Conservation (phyloP, 2,888 invertebrate genomes). For the Philaethria dido region DNA sequence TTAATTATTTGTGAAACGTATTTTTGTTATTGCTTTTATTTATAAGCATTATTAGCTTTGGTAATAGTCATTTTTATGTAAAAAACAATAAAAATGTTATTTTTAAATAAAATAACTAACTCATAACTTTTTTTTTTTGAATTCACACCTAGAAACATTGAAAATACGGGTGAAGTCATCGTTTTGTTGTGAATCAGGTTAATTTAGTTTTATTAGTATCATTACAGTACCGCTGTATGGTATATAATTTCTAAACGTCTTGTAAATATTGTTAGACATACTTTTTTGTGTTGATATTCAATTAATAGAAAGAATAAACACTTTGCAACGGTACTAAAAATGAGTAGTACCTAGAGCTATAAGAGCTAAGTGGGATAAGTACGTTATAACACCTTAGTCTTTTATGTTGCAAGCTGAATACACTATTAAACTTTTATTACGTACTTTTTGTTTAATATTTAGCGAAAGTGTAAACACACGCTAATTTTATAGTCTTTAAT, state of each 20-base stretch:
- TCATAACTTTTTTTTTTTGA: background rate
- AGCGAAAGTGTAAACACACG: background rate
- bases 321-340: background rate
- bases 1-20: background rate
- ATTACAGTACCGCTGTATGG: slow-evolving; percentile 19
- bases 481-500: background rate
- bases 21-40: background rate
- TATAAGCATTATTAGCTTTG: no score
- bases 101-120: background rate
- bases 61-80: no score
- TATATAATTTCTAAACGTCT: background rate
- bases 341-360: background rate
- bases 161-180: slow-evolving; percentile 57
- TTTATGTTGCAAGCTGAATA: background rate
- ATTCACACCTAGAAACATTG: background rate
- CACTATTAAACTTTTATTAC: background rate
- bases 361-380: background rate
- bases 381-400: background rate
- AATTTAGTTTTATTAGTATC: slow-evolving; percentile 31
- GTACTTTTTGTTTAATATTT: background rate
- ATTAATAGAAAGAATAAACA: background rate
- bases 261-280: background rate
- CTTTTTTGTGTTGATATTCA: no score
- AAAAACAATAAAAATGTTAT: no score
- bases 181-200: slow-evolving; percentile 32